Conservation (phyloP, 2,888 invertebrate genomes). For the Drepanosiphum platanoidis region DNA sequence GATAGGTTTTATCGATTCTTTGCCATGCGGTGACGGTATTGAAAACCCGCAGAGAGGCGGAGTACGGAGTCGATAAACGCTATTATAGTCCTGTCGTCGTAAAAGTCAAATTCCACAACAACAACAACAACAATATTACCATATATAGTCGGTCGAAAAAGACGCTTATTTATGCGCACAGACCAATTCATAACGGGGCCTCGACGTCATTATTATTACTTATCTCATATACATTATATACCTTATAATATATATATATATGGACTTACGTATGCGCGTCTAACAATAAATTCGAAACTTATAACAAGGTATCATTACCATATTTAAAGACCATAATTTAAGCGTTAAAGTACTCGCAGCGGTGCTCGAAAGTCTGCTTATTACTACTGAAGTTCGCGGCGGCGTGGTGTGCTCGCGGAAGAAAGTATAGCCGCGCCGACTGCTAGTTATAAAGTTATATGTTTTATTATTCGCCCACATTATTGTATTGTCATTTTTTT, state of each 20-base stretch:
- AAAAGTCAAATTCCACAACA: constrained; percentile 1
- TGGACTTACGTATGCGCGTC: background rate
- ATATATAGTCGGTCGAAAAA: background rate
- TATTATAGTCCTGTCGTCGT: background rate
- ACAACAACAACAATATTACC: background rate
- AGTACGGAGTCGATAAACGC: background rate
- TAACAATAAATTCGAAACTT: constrained; percentile 27
- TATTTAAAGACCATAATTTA: constrained; percentile 45
- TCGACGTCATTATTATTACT: background rate
- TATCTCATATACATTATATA: no score
- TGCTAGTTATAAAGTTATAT: constrained; percentile 10
- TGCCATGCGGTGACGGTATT: background rate
- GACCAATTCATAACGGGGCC: background rate
- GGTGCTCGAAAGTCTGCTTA: constrained; percentile 34
- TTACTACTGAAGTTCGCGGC: constrained; percentile 34
- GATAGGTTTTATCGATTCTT: background rate
- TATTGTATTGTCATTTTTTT: no score
- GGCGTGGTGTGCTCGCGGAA: no score
- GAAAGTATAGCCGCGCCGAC: constrained; percentile 11
- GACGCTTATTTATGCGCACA: no score
- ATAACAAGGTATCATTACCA: constrained; percentile 47
- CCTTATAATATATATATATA: background rate
- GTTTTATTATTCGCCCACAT: background rate
- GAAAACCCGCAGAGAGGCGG: background rate
- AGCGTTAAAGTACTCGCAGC: background rate